Evolutionary conservation across 2,797 vertebrate species (phyloP).

Genomic region (Australoheros facetus): DNA sequence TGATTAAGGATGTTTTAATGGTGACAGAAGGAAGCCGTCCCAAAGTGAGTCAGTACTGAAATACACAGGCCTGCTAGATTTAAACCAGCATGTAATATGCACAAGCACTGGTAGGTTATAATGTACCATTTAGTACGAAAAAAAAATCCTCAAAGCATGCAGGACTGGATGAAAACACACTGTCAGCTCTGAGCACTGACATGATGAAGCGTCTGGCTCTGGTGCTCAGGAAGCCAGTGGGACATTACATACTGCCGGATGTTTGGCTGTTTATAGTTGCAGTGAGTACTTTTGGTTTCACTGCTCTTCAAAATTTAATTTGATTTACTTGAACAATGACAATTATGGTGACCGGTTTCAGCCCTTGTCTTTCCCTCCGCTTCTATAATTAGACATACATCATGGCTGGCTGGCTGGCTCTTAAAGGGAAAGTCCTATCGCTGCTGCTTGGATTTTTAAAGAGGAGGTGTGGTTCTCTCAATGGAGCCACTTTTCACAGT

Average conservation of each 20-base stretch:
- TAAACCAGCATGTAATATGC: slow-evolving; percentile 46
- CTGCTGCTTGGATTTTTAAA: slow-evolving; percentile 49
- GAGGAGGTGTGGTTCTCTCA: slow-evolving; percentile 23
- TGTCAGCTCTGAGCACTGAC: slow-evolving; percentile 7
- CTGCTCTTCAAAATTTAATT: slow-evolving; percentile 54
- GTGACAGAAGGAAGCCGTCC: slow-evolving; percentile 9
- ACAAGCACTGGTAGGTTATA: slow-evolving; percentile 6
- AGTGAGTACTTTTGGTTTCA: slow-evolving; percentile 25
- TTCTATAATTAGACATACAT: slow-evolving; percentile 79
- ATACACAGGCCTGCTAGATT: slow-evolving; percentile 2
- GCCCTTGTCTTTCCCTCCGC: slow-evolving; percentile 57
- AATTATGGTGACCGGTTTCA: slow-evolving; percentile 58
- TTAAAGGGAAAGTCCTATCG: slow-evolving; percentile 71
- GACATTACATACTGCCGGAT: slow-evolving; percentile 18
- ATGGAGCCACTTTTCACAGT: slow-evolving; percentile 28
- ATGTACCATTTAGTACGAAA: slow-evolving; percentile 32
- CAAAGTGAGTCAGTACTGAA: slow-evolving; percentile 37
- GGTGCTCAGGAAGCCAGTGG: slow-evolving; percentile 8
- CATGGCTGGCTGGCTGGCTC: slow-evolving; percentile 49
- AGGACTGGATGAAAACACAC: slow-evolving; percentile 22
- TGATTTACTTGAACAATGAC: slow-evolving; percentile 64
- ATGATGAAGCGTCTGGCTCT: slow-evolving; percentile 14
- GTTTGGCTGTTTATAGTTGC: slow-evolving; percentile 33
- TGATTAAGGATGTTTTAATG: slow-evolving; percentile 27
- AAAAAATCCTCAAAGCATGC: slow-evolving; percentile 44